phyloP scores from a whole-genome alignment of 2,113 vertebrate genomes.

The Engraulis encrasicolus region DNA sequence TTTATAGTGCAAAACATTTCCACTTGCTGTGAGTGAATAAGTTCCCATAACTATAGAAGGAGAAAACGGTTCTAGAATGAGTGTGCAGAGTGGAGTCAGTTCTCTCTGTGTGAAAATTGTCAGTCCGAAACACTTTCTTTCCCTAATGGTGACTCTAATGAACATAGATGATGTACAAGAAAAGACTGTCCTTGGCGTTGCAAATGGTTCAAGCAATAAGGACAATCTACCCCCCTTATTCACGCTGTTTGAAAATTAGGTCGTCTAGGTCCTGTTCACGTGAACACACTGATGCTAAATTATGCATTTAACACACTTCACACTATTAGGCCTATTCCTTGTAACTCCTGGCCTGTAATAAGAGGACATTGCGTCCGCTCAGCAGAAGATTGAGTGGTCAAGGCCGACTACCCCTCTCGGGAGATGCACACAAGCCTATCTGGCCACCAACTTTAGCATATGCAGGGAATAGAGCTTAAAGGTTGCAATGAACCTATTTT shows the following conservation, averaged over 20 bases:
- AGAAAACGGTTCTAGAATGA: not conserved
- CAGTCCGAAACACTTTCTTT: constrained; percentile 46
- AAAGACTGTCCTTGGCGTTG: constrained; percentile 47
- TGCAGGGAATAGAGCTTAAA: not conserved
- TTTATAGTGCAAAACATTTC: not conserved
- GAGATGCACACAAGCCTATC: constrained; percentile 6
- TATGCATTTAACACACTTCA: constrained; percentile 35
- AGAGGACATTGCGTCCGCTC: constrained; percentile 30
- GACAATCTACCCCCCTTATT: constrained; percentile 37
- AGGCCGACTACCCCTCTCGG: not conserved
- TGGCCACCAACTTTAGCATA: constrained; percentile 7
- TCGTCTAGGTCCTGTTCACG: constrained; percentile 33
- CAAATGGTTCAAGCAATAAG: constrained; percentile 33
- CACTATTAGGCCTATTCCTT: constrained; percentile 33
- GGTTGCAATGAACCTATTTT: constrained; percentile 32
- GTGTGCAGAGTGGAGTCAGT: constrained; percentile 40
- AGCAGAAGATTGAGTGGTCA: constrained; percentile 9
- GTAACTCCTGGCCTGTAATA: constrained; percentile 6
- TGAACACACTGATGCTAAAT: constrained; percentile 30
- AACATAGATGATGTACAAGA: constrained; percentile 62
- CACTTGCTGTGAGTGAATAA: not conserved
- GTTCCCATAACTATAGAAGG: not conserved
- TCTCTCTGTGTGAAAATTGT: constrained; percentile 31
- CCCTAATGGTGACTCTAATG: constrained; percentile 63
- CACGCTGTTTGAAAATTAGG: constrained; percentile 25